A percentile compares a stretch with the other conserved stretches of the same genome.
Evolutionary conservation across 2,113 vertebrate genomes (phyloP).

Genomic region (Corydoras maculifer): DNA sequence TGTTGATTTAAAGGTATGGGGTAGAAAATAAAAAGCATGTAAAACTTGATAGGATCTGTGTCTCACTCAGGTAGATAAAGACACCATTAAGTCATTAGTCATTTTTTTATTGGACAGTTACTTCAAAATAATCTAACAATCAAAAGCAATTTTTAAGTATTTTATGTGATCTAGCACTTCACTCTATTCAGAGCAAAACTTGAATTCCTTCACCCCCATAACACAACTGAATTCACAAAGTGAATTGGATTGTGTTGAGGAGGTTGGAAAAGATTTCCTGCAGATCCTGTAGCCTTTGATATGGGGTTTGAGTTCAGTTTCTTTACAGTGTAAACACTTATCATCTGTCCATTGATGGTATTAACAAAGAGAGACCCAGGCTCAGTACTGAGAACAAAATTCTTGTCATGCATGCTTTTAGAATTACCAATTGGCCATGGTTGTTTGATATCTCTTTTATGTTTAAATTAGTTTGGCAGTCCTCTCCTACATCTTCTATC

Average conservation of each 20-base stretch:
- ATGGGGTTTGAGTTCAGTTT: too few relatives aligned
- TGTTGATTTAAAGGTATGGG: too few relatives aligned
- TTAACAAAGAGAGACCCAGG: neutral
- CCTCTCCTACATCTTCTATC: slow-evolving; percentile 23
- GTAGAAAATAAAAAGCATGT: too few relatives aligned
- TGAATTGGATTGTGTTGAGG: neutral
- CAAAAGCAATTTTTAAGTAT: too few relatives aligned
- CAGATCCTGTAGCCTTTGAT: neutral
- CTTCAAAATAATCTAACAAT: too few relatives aligned
- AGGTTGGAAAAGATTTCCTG: neutral
- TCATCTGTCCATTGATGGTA: neutral
- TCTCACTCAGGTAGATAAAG: too few relatives aligned
- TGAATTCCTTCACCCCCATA: neutral
- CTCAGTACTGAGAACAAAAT: neutral
- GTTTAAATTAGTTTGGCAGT: slow-evolving; percentile 17
- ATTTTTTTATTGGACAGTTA: too few relatives aligned
- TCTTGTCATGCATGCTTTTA: neutral
- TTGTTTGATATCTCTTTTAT: neutral
- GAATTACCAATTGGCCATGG: neutral
- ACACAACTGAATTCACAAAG: neutral
- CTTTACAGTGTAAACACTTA: too few relatives aligned
- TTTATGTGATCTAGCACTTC: too few relatives aligned
- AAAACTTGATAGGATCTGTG: too few relatives aligned
- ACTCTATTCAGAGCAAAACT: too few relatives aligned
- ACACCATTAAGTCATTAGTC: too few relatives aligned